phyloP scores from a whole-genome alignment of 2,113 vertebrate species.

The Oplegnathus fasciatus region DNA sequence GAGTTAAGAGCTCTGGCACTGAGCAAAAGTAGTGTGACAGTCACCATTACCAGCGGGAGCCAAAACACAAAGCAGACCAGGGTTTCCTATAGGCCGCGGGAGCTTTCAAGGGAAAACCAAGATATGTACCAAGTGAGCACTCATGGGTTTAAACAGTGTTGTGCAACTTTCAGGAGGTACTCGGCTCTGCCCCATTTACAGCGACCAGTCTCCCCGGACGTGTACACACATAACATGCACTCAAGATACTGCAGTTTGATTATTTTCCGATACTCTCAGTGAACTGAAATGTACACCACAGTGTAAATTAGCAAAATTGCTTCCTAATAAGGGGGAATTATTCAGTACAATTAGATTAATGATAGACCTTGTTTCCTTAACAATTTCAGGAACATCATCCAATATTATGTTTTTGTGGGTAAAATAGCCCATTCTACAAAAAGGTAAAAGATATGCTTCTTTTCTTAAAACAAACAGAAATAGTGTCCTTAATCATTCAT shows the following conservation, averaged over 20 bases:
- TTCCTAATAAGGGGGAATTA: conserved; percentile 50
- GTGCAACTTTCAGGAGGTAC: conserved; percentile 59
- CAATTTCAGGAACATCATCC: conserved; percentile 7
- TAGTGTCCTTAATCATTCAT: neutral
- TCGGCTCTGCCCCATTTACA: conserved; percentile 61
- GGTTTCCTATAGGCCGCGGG: conserved; percentile 43
- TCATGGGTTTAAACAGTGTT: conserved; percentile 46
- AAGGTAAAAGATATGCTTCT: neutral
- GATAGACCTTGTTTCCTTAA: conserved; percentile 22
- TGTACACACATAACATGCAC: conserved; percentile 30
- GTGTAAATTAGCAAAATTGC: conserved; percentile 51
- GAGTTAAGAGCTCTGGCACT: conserved; percentile 64
- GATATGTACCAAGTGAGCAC: conserved; percentile 32
- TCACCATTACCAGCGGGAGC: conserved; percentile 69
- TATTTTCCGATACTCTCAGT: conserved; percentile 32
- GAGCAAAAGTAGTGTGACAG: conserved; percentile 77
- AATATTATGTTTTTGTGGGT: neutral
- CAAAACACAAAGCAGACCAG: conserved; percentile 78
- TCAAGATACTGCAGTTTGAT: conserved; percentile 27
- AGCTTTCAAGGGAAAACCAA: conserved; percentile 54
- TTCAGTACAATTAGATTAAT: conserved; percentile 40
- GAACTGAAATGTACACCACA: neutral
- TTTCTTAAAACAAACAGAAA: neutral
- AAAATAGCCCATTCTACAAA: neutral
- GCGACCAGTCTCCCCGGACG: conserved; percentile 13